Base-by-base conservation (phyloP, 2,113 vertebrate species). In the Gymnogyps californianus region DNA sequence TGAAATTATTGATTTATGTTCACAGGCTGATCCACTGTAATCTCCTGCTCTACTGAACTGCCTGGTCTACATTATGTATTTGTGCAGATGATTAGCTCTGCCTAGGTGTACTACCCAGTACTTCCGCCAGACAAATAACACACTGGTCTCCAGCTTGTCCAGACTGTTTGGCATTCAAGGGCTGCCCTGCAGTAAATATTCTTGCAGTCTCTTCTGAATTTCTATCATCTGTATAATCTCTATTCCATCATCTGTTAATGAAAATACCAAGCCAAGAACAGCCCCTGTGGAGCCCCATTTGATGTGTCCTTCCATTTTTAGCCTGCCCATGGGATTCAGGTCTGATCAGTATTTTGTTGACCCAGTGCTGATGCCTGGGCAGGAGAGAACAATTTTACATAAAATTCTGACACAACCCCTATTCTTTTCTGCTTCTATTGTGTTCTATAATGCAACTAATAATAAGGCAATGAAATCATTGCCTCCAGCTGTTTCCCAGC, bases 401-500 rank as follows among this genome's bases (percentile, higher is more conserved):
- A 74, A 91, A 94, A 77, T 74, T 90, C 82, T 96, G 87, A 97
- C 87, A 97, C 78, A 95, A 61, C 16, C 31, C 29, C 91, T 91
- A 97, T 96, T 97, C 87, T 96, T 95, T 91, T 96, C 87, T 94
- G 42, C 16, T 95, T 83, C 95, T 95, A 96, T 96, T 96, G 94
- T 97, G 95, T 95, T 87, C 87, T 80, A 51, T 91, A 96, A 96
- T 78, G 59, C 82, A 94, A 66, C 75, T 93, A 95, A 96, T 96
- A 96, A 93, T 95, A 97, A 80, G 62, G 75, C 91, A 95, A 88
- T 94, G 94, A 95, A 97, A 93, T 97, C 95, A 96, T 96, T 96
- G 94, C 91, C 84, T 96, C 96, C 95, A 96, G 94, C 93, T 97
- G 96, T 94, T 96, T 97, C 96, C 93, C 93, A 83, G 40, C 3